Base-by-base conservation (phyloP, 2,888 invertebrate genomes). In the Habroteleia sp. region DNA sequence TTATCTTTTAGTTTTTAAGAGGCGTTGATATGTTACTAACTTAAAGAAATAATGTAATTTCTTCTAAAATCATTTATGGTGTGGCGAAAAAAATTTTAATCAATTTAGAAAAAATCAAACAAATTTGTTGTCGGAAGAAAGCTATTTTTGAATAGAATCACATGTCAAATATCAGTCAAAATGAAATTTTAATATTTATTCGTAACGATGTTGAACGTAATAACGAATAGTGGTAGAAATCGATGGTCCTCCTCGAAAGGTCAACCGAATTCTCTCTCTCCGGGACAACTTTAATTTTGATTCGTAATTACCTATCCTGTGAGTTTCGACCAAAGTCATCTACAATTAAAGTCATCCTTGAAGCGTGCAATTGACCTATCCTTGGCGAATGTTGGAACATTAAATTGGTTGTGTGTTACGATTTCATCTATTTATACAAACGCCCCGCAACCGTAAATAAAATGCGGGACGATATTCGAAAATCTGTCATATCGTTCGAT, bases 291-390 rank as follows among this genome's bases (percentile, higher is more conserved):
- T 50, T 35, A 50, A 50, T 50, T 50, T 50, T 50, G 33, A 35
- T 35, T 50, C 13, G 50, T 35, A 50, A 50, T 35, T 50, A 50
- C 11, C 35, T 23, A 23, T 1, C 35, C 8, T 35, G 13, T 4
- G 48, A 48, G 23, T 13, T 48, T 33, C 20, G 48, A 33, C 48
- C 20, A 33, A 31, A 48, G 20, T 48, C 48, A 17, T 23, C 11
- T 25, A 44, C 42, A 44, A 44, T 44, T 44, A 44, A 44, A 44
- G 42, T 44, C 39, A 39, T 39, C 39, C 23, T 6, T 41, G 6
- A 23, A 41, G 41, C 23, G 23, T 41, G 41, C 11, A 41, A 23
- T 23, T 41, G 23, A 41, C 39, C 39, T 20, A 17, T 14, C 39
- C 10, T 39, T 17, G 20, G 10, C 13, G 16, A 3, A 37, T 16